phyloP scores from a whole-genome alignment of 2,797 vertebrate species.

The Salarias fasciatus region DNA sequence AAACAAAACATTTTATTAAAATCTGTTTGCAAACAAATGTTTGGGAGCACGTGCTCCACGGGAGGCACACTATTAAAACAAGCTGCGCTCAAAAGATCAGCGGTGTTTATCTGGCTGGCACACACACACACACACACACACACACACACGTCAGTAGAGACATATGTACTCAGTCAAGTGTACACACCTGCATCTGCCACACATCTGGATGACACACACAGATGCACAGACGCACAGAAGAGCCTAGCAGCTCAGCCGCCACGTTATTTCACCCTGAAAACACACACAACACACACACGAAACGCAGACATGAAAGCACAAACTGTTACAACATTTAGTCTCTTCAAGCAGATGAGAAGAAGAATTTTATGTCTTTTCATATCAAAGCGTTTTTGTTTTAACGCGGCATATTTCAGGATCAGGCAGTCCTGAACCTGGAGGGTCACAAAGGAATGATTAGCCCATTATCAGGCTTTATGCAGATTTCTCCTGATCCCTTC shows the following conservation, averaged over 20 bases:
- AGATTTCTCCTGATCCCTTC: too few species aligned
- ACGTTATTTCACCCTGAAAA: constrained; percentile 4
- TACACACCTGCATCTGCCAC: constrained; percentile 11
- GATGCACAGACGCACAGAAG: constrained; percentile 4
- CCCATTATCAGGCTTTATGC: too few species aligned
- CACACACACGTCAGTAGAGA: constrained; percentile 12
- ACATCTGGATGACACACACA: constrained; percentile 25
- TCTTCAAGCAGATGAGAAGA: too few species aligned
- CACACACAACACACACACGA: background rate
- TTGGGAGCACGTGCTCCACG: constrained; percentile 52
- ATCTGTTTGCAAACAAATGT: constrained; percentile 63
- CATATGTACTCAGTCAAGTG: constrained; percentile 18
- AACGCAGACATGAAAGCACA: too few species aligned
- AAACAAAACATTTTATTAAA: constrained; percentile 57
- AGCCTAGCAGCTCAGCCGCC: background rate
- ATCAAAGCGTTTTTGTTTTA: too few species aligned
- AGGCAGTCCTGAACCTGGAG: too few species aligned
- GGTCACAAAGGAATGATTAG: too few species aligned
- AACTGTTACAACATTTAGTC: too few species aligned
- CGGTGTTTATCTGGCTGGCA: constrained; percentile 37
- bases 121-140: constrained; percentile 4
- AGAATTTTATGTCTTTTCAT: too few species aligned
- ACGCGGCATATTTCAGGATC: too few species aligned
- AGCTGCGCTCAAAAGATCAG: constrained; percentile 35
- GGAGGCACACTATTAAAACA: constrained; percentile 65